These are phyloP conservation scores for Crematogaster levior DNA, from an alignment of 2,888 invertebrate species.

Conservation along the genomic window DNA sequence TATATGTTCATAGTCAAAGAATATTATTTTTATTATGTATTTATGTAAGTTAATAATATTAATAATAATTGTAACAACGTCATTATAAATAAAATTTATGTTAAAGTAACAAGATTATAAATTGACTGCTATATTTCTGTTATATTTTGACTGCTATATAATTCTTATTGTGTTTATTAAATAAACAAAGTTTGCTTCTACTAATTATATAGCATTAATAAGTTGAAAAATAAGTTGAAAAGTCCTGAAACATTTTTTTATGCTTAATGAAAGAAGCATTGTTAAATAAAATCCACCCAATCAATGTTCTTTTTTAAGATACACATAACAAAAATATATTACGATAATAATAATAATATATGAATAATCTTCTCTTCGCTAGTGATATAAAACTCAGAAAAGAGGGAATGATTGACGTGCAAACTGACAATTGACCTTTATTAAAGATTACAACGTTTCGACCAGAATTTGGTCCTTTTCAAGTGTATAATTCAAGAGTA, in stretches of 20 bases:
- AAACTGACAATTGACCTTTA: no score
- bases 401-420: no score
- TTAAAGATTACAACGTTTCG: no score
- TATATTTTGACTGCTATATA: neutral
- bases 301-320: neutral
- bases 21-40: constrained; percentile 64
- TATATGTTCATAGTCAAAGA: constrained; percentile 53
- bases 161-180: neutral
- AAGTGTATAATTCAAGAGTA: no score
- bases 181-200: neutral
- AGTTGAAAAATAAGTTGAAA: neutral
- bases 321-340: neutral
- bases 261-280: neutral
- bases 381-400: no score
- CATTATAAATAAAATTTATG: constrained; percentile 9
- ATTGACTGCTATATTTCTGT: neutral
- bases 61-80: constrained; percentile 54
- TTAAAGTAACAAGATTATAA: neutral
- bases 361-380: no score
- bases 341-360: no score
- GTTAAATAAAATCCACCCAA: neutral
- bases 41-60: constrained; percentile 63
- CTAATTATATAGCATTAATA: neutral
- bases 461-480: no score
- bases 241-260: neutral